Conservation (phyloP, 64 coral and sea anemone species). For the Dendrophyllia cribrosa region DNA sequence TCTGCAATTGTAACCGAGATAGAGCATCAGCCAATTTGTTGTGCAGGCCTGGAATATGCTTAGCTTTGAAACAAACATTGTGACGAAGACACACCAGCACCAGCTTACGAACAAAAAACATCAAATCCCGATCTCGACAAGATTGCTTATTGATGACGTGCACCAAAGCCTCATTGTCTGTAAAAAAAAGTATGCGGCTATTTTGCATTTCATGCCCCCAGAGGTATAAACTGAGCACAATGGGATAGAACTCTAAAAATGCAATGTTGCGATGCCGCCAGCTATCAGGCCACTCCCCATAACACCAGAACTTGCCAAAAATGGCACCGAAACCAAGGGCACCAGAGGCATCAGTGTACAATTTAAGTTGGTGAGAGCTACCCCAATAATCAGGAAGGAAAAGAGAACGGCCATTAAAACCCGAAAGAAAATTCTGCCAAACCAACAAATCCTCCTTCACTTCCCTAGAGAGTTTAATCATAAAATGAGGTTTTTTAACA, state of each 20-base stretch:
- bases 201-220: slow-evolving; percentile 35
- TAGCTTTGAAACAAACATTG: slow-evolving; percentile 37
- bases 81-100: slow-evolving; percentile 11
- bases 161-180: slow-evolving; percentile 51
- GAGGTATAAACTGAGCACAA: slow-evolving; percentile 57
- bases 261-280: slow-evolving; percentile 46
- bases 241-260: slow-evolving; percentile 59
- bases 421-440: slow-evolving; percentile 58
- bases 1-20: slow-evolving; percentile 6
- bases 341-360: slow-evolving; percentile 74
- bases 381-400: slow-evolving; percentile 62
- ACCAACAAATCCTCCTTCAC: slow-evolving; percentile 54
- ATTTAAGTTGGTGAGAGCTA: slow-evolving; percentile 32
- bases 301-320: slow-evolving; percentile 60
- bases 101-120: slow-evolving; percentile 35
- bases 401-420: slow-evolving; percentile 75
- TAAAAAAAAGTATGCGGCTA: slow-evolving; percentile 53
- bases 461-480: not conserved
- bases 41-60: slow-evolving; percentile 17
- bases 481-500: not conserved
- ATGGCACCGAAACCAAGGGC: slow-evolving; percentile 61
- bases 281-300: slow-evolving; percentile 46
- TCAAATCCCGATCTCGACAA: not conserved
- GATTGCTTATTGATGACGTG: no score
- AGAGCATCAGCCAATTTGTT: slow-evolving; percentile 29